Evolutionary conservation across 2,888 invertebrate species (phyloP).

Genomic region (Exephanes ischioxanthus): DNA sequence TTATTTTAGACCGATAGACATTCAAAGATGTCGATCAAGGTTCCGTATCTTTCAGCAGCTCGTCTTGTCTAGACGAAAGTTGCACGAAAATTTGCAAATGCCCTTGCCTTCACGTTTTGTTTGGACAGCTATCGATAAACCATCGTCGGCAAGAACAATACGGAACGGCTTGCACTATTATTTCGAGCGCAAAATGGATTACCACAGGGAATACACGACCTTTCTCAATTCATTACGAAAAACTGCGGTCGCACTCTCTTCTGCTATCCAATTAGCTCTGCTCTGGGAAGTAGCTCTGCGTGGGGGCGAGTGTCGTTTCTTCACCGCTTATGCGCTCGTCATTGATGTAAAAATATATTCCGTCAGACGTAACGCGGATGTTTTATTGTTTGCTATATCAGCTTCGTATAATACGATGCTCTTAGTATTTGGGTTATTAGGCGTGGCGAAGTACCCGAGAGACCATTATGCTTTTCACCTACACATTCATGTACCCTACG

Average conservation of each 20-base stretch:
- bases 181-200: slow-evolving; percentile 31
- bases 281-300: slow-evolving; percentile 16
- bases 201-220: slow-evolving; percentile 26
- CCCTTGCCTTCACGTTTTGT: background rate
- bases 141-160: background rate
- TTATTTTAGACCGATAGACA: slow-evolving; percentile 62
- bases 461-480: slow-evolving; percentile 47
- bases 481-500: slow-evolving; percentile 36
- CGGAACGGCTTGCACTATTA: background rate
- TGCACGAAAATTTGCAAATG: slow-evolving; percentile 8
- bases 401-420: background rate
- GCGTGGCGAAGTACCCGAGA: slow-evolving; percentile 59
- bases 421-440: slow-evolving; percentile 66
- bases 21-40: slow-evolving; percentile 55
- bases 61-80: background rate
- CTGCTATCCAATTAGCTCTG: slow-evolving; percentile 45
- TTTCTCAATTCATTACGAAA: slow-evolving; percentile 53
- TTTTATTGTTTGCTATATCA: background rate
- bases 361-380: slow-evolving; percentile 9
- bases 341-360: slow-evolving; percentile 38
- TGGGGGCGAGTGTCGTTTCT: slow-evolving; percentile 21
- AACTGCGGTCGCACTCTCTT: slow-evolving; percentile 16
- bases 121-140: background rate
- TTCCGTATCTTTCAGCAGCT: background rate
- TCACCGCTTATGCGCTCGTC: slow-evolving; percentile 17